These are phyloP conservation scores for Cataglyphis rosenhaueri DNA, from an alignment of 2,888 invertebrate species.

Conservation along the genomic window DNA sequence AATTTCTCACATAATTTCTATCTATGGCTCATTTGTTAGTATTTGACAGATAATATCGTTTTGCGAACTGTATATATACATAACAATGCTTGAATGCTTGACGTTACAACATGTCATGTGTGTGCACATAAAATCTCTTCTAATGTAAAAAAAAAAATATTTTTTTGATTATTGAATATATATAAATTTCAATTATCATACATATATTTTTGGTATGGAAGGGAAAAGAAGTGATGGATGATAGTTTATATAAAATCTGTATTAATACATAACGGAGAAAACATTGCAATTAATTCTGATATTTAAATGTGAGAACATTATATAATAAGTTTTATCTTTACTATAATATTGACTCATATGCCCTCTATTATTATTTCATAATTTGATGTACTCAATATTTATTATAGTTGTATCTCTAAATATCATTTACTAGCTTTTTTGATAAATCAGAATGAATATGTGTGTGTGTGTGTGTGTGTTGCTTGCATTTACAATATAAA, in stretches of 20 bases:
- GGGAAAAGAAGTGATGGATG: not conserved
- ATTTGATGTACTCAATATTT: constrained; percentile 39
- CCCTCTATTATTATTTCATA: constrained; percentile 31
- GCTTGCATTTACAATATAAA: constrained; percentile 30
- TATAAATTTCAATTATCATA: not conserved
- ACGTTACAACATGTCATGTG: not conserved
- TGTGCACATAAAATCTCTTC: constrained; percentile 8
- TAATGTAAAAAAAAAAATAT: constrained; percentile 8
- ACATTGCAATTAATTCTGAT: constrained; percentile 17
- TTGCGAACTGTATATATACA: not conserved
- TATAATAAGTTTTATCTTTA: constrained; percentile 34
- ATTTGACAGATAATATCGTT: constrained; percentile 3
- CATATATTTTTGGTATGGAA: not conserved
- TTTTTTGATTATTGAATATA: constrained; percentile 12
- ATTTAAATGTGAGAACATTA: constrained; percentile 33
- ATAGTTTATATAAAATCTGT: constrained; percentile 14
- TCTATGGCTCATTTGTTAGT: constrained; percentile 9
- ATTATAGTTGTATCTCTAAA: constrained; percentile 12
- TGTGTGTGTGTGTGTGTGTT: not conserved
- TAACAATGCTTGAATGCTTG: constrained; percentile 36
- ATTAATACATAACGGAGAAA: not conserved
- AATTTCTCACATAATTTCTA: constrained; percentile 55
- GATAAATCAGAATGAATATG: constrained; percentile 30
- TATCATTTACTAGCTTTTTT: constrained; percentile 29
- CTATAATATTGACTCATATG: constrained; percentile 29